Percentiles rank a stretch among this genome's conserved stretches.
Conservation (phyloP, 2,888 invertebrate species). For the Apamea epomidion region DNA sequence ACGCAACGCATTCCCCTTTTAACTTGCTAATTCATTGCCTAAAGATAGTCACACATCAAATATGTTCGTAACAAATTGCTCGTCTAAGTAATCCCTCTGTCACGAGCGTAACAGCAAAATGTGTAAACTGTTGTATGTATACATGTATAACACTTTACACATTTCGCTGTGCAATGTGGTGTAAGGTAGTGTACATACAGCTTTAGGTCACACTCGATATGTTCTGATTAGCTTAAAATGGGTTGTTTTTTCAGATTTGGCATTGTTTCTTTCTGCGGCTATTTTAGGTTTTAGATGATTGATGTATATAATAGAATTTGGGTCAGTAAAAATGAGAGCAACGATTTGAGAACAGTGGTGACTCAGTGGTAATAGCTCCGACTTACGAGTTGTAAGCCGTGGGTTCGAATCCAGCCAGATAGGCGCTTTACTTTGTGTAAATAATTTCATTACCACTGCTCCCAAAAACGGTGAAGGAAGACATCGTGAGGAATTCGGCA, state of each 20-base stretch:
- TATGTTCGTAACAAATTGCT: background rate
- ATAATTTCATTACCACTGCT: too few species aligned
- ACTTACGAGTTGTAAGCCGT: background rate
- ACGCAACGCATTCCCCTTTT: background rate
- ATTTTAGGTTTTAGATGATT: background rate
- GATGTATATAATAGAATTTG: background rate
- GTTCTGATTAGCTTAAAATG: constrained; percentile 19
- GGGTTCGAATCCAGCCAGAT: background rate
- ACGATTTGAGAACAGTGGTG: background rate
- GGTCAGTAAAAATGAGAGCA: background rate
- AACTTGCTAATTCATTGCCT: constrained; percentile 33
- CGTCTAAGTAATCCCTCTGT: constrained; percentile 5
- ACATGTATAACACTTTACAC: constrained; percentile 1
- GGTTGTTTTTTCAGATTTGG: background rate
- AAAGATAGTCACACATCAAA: constrained; percentile 1
- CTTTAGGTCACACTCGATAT: constrained; percentile 11
- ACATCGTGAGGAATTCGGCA: background rate
- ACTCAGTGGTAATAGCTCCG: background rate
- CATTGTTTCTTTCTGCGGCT: background rate
- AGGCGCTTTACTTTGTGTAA: background rate
- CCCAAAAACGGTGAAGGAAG: background rate
- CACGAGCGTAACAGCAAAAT: constrained; percentile 10
- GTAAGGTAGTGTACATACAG: background rate
- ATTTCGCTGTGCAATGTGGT: background rate
- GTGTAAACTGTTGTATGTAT: background rate